Evolutionary conservation across 1,140 invertebrate species (phyloP).

Genomic region (Drosophila eugracilis): DNA sequence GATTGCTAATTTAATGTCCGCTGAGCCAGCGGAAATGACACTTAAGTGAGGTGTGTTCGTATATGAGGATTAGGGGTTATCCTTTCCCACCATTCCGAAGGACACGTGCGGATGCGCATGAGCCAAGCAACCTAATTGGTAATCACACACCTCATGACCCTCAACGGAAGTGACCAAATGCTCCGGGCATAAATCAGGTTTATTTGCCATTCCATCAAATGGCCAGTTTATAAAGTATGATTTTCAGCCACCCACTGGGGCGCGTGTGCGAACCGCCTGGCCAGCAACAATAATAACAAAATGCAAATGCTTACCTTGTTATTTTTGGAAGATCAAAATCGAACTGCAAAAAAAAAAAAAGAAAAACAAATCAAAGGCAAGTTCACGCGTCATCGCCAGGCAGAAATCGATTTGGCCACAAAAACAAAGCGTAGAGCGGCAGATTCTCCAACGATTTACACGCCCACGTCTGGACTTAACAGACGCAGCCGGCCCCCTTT

Average conservation of each 20-base stretch:
- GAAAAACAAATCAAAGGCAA: constrained; percentile 76
- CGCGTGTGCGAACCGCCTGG: constrained; percentile 34
- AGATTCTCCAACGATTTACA: constrained; percentile 24
- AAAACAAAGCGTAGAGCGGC: constrained; percentile 5
- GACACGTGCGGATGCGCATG: constrained; percentile 66
- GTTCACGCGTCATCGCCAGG: constrained; percentile 76
- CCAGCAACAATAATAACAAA: constrained; percentile 39
- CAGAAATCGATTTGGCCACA: constrained; percentile 25
- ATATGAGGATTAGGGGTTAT: constrained; percentile 9
- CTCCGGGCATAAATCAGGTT: constrained; percentile 41
- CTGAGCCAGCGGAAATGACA: constrained; percentile 69
- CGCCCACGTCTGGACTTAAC: constrained; percentile 71
- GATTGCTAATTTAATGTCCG: constrained; percentile 73
- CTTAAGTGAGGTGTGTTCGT: constrained; percentile 24
- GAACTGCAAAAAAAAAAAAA: constrained; percentile 1
- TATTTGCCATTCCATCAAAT: constrained; percentile 45
- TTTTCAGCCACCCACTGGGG: constrained; percentile 37
- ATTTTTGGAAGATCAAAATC: constrained; percentile 57
- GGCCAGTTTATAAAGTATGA: constrained; percentile 32
- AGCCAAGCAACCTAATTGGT: constrained; percentile 31
- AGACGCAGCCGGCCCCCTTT: constrained; percentile 44
- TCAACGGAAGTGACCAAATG: constrained; percentile 35
- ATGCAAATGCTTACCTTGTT: constrained; percentile 55
- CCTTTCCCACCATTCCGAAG: constrained; percentile 8
- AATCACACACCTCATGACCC: constrained; percentile 25